phyloP scores from a whole-genome alignment of 2,888 invertebrate genomes.

The Hipparchia sbordonii region DNA sequence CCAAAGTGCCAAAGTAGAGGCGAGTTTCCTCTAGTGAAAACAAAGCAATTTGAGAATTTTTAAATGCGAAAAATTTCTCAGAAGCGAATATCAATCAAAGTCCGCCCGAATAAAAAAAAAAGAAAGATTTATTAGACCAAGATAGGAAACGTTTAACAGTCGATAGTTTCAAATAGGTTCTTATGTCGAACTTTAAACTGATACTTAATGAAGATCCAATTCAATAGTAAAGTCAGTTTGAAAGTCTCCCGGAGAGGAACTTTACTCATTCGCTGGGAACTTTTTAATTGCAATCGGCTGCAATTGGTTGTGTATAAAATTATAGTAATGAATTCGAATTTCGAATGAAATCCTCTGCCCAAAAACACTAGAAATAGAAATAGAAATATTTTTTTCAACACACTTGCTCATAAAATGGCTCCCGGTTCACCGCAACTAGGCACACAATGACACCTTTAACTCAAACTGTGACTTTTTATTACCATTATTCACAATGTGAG shows the following conservation, averaged over 20 bases:
- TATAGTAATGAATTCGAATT: neutral
- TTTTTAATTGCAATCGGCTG: slow-evolving; percentile 35
- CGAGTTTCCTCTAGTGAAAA: too few relatives aligned
- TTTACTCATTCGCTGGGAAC: slow-evolving; percentile 31
- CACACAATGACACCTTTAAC: too few relatives aligned
- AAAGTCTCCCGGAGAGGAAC: slow-evolving; percentile 28
- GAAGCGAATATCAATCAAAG: neutral
- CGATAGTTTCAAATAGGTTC: slow-evolving; percentile 19
- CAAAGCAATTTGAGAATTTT: too few relatives aligned
- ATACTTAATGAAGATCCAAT: slow-evolving; percentile 38
- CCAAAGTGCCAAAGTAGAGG: too few relatives aligned
- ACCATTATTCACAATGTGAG: too few relatives aligned
- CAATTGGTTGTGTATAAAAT: slow-evolving; percentile 18
- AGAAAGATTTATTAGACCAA: neutral
- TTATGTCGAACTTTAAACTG: slow-evolving; percentile 23
- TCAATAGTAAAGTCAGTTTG: slow-evolving; percentile 28
- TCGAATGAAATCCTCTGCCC: too few relatives aligned
- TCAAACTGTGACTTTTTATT: too few relatives aligned
- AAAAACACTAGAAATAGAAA: too few relatives aligned
- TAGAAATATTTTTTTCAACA: too few relatives aligned
- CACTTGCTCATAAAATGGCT: too few relatives aligned
- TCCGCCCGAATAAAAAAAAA: neutral
- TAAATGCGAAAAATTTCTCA: neutral
- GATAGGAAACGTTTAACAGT: neutral
- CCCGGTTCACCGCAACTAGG: too few relatives aligned